A percentile compares a stretch with the other conserved stretches of the same genome.
Evolutionary conservation across 2,888 invertebrate genomes (phyloP).

Genomic region (Caenorhabditis auriculariae): DNA sequence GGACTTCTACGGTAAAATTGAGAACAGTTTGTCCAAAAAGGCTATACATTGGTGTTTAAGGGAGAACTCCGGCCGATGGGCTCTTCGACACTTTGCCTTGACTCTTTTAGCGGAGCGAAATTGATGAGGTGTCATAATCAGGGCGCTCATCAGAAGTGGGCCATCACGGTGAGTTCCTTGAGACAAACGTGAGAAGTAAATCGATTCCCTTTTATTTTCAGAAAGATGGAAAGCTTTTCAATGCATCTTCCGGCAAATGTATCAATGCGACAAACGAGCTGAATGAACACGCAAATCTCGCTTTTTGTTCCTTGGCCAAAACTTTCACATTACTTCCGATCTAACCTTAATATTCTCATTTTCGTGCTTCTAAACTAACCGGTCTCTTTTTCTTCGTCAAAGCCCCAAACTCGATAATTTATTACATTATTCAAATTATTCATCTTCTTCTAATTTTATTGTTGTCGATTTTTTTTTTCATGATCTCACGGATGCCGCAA

Average conservation of each 20-base stretch:
- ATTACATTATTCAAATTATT: background rate
- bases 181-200: background rate
- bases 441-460: background rate
- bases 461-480: background rate
- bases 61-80: conserved; percentile 82
- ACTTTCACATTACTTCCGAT: conserved; percentile 24
- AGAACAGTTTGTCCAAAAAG: background rate
- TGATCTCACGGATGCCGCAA: conserved; percentile 1
- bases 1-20: conserved; percentile 13
- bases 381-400: background rate
- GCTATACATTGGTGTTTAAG: conserved; percentile 53
- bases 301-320: conserved; percentile 23
- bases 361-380: background rate
- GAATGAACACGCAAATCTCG: conserved; percentile 10
- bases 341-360: background rate
- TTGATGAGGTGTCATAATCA: conserved; percentile 90
- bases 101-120: conserved; percentile 71
- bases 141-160: conserved; percentile 89
- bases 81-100: conserved; percentile 81
- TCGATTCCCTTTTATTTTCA: conserved; percentile 10
- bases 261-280: conserved; percentile 13
- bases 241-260: conserved; percentile 27
- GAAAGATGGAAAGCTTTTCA: conserved; percentile 35
- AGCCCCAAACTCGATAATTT: background rate
- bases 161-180: conserved; percentile 57